Evolutionary conservation across 64 coral and sea anemone species (phyloP).

Genomic region (Cladopsammia gracilis): DNA sequence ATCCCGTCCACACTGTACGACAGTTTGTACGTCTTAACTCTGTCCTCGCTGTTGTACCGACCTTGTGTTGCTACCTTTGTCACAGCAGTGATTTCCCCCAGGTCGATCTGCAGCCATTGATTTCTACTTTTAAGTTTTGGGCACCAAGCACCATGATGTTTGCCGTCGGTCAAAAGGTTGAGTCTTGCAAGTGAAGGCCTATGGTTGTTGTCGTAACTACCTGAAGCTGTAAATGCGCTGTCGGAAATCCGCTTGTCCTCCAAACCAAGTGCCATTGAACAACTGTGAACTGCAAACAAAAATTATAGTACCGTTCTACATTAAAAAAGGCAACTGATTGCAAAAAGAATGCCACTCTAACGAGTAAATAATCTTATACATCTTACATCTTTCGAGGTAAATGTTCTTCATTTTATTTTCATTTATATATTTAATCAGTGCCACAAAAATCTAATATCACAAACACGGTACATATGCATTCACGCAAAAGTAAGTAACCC

Average conservation of each 20-base stretch:
- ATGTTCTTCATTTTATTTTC: too few species aligned
- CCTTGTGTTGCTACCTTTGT: slow-evolving; percentile 47
- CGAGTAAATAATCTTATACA: too few species aligned
- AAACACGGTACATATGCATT: too few species aligned
- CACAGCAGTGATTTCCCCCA: slow-evolving; percentile 40
- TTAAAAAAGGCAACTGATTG: too few species aligned
- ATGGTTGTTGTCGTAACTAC: neutral
- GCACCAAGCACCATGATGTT: slow-evolving; percentile 13
- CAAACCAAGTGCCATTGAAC: slow-evolving; percentile 15
- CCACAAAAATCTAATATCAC: too few species aligned
- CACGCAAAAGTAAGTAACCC: too few species aligned
- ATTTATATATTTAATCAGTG: too few species aligned
- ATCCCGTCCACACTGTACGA: slow-evolving; percentile 35
- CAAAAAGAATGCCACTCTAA: too few species aligned
- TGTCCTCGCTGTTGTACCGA: neutral
- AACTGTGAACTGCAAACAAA: slow-evolving; percentile 5
- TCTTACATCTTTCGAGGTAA: too few species aligned
- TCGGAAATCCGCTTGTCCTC: slow-evolving; percentile 28
- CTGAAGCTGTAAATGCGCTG: slow-evolving; percentile 16
- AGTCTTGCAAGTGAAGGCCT: slow-evolving; percentile 19
- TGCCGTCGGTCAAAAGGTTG: neutral
- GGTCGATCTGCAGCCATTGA: slow-evolving; percentile 72
- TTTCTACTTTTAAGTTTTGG: slow-evolving; percentile 9
- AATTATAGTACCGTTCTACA: too few species aligned
- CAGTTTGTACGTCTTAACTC: slow-evolving; percentile 31